Evolutionary conservation across 2,888 invertebrate species (phyloP), one percentile per base, ranked within the genome.

Genomic region (Yponomeuta malinellus): DNA sequence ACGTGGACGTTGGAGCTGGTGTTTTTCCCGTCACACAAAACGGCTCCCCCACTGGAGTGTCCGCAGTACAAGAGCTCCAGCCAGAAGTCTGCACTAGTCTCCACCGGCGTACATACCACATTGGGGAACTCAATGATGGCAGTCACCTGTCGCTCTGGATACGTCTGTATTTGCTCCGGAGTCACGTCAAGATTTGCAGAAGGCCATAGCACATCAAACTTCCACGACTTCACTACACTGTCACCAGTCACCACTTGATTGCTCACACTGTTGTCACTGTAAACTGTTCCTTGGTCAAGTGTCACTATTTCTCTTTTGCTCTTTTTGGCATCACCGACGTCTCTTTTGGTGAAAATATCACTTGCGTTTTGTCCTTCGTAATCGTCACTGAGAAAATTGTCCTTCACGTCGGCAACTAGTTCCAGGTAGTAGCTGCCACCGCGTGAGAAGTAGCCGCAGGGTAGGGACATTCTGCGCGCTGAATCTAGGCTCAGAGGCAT

Each of bases 161-260:
- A 97, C 69, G 97, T 97, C 78, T 95, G 94, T 71, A 97, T 94
- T 77, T 95, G 94, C 78, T 96, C 95, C 4, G 96, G 96, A 72
- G 95, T 95, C 69, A 97, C 93, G 70, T 94, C 94, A 76, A 97
- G 84, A 73, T 93, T 93, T 1, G 96, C 96, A 72, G 93, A 93
- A 8, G 97, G 97, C 97, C 97, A 97, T 85, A 95, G 93, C 8
- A 97, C 97, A 78, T 97, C 96, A 78, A 97, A 93, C 72, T 94
- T 93, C 87, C 93, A 93, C 2, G 93, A 89, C 68, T 91, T 91
- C 9, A 91, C 85, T 43, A 88, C 78, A 76, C 86, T 89, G 63
- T 90, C 90, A 67, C 87, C 85, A 12, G 88, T 88, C 74, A 90
- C 90, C 77, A 82, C 85, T 15, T 87, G 71, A 6, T 68, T 66